These are phyloP conservation scores for Micronycteris hirsuta DNA, from an alignment of 2,113 vertebrate genomes.

Conservation along the genomic window DNA sequence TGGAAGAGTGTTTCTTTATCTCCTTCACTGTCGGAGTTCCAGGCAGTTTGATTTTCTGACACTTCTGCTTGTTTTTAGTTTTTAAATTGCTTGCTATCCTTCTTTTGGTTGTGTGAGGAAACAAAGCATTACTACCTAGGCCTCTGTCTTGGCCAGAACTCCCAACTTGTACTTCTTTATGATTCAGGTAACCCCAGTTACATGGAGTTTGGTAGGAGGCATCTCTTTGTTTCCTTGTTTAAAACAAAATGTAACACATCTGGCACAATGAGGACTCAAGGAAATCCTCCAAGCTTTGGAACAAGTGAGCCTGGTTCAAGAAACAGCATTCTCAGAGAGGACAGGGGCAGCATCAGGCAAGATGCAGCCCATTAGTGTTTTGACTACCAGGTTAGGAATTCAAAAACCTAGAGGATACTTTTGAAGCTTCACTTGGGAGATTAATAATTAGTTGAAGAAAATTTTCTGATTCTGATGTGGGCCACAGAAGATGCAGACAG, in stretches of 20 bases:
- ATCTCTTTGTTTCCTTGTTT: background rate
- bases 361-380: fast-evolving
- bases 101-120: too few relatives aligned
- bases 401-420: background rate
- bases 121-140: too few relatives aligned
- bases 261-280: background rate
- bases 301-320: background rate
- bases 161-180: background rate
- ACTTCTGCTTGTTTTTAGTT: too few relatives aligned
- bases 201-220: background rate
- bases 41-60: too few relatives aligned
- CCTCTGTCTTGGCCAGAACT: too few relatives aligned
- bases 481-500: background rate
- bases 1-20: too few relatives aligned
- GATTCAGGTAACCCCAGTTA: background rate
- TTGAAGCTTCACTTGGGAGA: background rate
- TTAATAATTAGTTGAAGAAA: background rate
- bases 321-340: background rate
- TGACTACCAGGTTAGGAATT: background rate
- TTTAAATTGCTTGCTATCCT: too few relatives aligned
- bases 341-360: background rate
- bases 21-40: too few relatives aligned
- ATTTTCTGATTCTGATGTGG: background rate
- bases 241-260: background rate
- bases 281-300: background rate